A percentile compares a stretch with the other conserved stretches of the same genome.
Evolutionary conservation across 2,888 invertebrate genomes (phyloP).

Genomic region (Eilema griseolum): DNA sequence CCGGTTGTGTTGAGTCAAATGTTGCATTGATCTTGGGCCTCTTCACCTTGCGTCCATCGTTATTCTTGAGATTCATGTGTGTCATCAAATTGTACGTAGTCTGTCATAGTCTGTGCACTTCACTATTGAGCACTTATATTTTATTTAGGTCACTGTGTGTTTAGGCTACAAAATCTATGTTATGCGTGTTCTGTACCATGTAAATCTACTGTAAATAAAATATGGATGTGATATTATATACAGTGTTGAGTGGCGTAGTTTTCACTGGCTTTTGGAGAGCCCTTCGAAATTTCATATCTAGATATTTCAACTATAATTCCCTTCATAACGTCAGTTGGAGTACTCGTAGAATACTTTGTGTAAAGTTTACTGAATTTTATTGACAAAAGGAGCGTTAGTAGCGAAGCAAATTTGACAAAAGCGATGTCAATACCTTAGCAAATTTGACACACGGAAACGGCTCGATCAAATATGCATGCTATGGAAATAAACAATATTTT

Average conservation of each 20-base stretch:
- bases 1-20: conserved; percentile 59
- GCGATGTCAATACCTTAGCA: not conserved
- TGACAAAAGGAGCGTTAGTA: not conserved
- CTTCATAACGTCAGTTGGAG: not conserved
- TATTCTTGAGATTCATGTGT: conserved; percentile 52
- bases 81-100: conserved; percentile 62
- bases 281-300: not conserved
- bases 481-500: not conserved
- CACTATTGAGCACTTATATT: conserved; percentile 64
- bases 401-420: not conserved
- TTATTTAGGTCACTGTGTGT: conserved; percentile 43
- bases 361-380: not conserved
- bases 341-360: not conserved
- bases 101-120: conserved; percentile 68
- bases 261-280: not conserved
- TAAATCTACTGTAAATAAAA: conserved; percentile 24
- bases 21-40: conserved; percentile 65
- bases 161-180: conserved; percentile 27
- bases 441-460: not conserved
- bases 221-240: not conserved
- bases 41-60: conserved; percentile 59
- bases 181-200: conserved; percentile 5
- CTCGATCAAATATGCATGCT: not conserved
- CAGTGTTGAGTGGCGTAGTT: not conserved
- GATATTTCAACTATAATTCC: not conserved